Evolutionary conservation across 2,797 vertebrate genomes (phyloP), one percentile per base, ranked within the genome.

Genomic region (Pelobates cultripes): DNA sequence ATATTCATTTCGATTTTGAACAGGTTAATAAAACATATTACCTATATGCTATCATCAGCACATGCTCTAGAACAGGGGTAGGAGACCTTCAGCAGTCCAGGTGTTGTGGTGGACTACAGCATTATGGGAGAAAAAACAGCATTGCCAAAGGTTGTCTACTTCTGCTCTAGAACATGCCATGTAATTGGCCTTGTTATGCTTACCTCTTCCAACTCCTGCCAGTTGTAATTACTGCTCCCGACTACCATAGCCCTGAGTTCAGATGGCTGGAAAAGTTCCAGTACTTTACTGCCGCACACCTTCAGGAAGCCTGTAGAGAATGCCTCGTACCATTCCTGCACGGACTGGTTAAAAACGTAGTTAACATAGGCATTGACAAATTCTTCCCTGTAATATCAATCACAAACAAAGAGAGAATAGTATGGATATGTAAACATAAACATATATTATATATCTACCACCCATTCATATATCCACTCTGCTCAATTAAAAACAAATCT

Each of bases 161-260:
- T 28, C 28, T 28, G 28, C 28, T 28, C 28, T 28, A 28, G 28
- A 28, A 28, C 28, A 28, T 28, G 28, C 28, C 28, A 28, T 28
- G 28, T 28, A 28, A 28, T 28, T 28, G 2, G 28, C 28, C 28
- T 28, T 28, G 1, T 28, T 7, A 41, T 53, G n/a, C 90, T 78
- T 77, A 99, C 98, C 97, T 97, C 97, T 88, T 99, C 97, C 90
- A 99, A 86, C 79, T 98, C 96, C 86, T 97, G 94, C 98, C 98
- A 99, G 94, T 99, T 96, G 92, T 99, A 99, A 91, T 96, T 97
- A 91, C 92, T 97, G 93, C 97, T 99, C 67, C 98, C 98, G 70
- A 99, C 97, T 88, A 99, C 97, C 97, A 99, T 98, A 88, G 97
- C 97, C 94, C 97, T 96, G 85, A 99, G 95, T 85, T 99, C 98